phyloP scores from a whole-genome alignment of 2,113 vertebrate genomes.

The Diphyllodes magnificus region DNA sequence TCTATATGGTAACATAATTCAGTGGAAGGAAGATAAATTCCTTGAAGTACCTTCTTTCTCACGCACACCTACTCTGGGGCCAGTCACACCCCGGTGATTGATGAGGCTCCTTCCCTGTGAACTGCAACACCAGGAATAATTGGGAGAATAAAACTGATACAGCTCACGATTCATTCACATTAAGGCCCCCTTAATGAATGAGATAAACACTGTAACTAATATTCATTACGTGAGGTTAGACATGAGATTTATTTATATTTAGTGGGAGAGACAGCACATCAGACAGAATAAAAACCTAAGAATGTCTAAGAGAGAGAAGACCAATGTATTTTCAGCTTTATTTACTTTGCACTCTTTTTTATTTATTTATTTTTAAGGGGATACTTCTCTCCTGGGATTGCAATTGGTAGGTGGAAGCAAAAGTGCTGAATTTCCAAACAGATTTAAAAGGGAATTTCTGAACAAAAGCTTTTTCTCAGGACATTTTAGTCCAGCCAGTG shows the following conservation, averaged over 20 bases:
- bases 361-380: not conserved
- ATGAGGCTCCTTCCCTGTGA: slow-evolving; percentile 3
- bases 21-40: slow-evolving; percentile 21
- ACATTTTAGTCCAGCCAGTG: not conserved
- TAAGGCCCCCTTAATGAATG: not conserved
- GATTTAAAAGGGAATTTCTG: not conserved
- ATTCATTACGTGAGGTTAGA: not conserved
- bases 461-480: not conserved
- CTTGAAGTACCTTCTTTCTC: not conserved
- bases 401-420: not conserved
- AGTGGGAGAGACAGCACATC: not conserved
- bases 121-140: not conserved
- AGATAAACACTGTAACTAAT: slow-evolving; percentile 17
- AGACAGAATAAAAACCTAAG: not conserved
- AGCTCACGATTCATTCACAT: not conserved
- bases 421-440: not conserved
- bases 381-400: not conserved
- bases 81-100: not conserved
- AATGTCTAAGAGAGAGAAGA: not conserved
- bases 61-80: not conserved
- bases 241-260: not conserved
- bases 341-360: not conserved
- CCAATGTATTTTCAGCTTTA: not conserved
- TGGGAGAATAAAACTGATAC: not conserved
- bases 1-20: slow-evolving; percentile 19